Evolutionary conservation across 2,888 invertebrate genomes (phyloP), one percentile per base, ranked within the genome.

Genomic region (Serripes groenlandicus): DNA sequence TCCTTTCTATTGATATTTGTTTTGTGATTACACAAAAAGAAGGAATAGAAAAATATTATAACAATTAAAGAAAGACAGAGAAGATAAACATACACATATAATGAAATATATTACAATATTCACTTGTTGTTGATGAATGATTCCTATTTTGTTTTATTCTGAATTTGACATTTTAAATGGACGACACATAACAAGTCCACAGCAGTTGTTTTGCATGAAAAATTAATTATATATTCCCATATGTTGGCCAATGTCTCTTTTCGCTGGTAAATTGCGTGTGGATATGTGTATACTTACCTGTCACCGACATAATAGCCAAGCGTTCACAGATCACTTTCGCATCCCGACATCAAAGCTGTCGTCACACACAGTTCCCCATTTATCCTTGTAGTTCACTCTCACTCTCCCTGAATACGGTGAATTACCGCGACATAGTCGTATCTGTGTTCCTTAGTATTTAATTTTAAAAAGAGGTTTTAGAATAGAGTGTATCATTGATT

Each of bases 311-410:
- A 66, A 28, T 23, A 70, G 0, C 70, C 70, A 26, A 70, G 54
- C 70, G 54, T 21, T 15, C 7, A 32, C 70, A 70, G 23, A 54
- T 54, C 15, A 70, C 70, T n/a, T 5, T 32, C 0, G 54, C 70
- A 34, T 70, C 70, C 32, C n/a, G 9, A 3, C 49, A 15, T 70
- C 70, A 21, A 70, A 70, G 1, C 52, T 32, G 32, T 70, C 54
- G 23, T 70, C 70, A 34, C 70, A 70, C 3, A 70, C 54, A 3
- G 52, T 54, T 5, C 70, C 54, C 70, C 70, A 70, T 54, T 52
- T 23, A 5, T 32, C 54, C 1, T 52, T 54, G 32, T 5, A 21
- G 32, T 49, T 18, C 5, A 70, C 70, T 30, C 54, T 32, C 4
- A 70, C 54, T 21, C 32, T 5, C 1, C 70, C 70, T 28, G 21